phyloP scores from a whole-genome alignment of 2,797 vertebrate genomes.

The Martes flavigula region DNA sequence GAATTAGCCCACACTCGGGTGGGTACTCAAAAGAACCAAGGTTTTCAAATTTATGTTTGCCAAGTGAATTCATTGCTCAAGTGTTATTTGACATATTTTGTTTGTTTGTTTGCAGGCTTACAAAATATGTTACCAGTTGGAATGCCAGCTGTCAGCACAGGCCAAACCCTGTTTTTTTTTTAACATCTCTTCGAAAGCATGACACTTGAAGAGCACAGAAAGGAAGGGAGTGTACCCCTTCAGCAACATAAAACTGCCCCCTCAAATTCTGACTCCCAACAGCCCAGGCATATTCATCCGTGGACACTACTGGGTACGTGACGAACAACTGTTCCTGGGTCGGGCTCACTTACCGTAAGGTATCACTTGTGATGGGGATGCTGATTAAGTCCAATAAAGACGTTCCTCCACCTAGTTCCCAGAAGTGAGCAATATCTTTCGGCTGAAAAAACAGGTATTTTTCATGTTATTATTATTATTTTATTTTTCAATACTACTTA shows the following conservation, averaged over 20 bases:
- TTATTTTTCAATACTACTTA: slow-evolving; percentile 9
- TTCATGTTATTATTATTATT: background rate
- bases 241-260: slow-evolving; percentile 3
- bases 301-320: background rate
- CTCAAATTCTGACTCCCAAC: background rate
- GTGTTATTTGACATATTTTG: background rate
- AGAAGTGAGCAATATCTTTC: slow-evolving; percentile 96
- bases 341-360: slow-evolving; percentile 85
- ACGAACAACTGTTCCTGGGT: background rate
- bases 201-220: background rate
- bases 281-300: background rate
- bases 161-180: background rate
- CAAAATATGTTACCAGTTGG: background rate
- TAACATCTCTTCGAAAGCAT: background rate
- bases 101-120: slow-evolving; percentile 5
- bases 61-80: slow-evolving; percentile 19
- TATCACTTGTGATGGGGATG: slow-evolving; percentile 91
- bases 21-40: background rate
- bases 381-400: slow-evolving; percentile 93
- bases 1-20: background rate
- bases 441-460: slow-evolving; percentile 85
- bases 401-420: slow-evolving; percentile 97
- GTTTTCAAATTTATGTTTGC: slow-evolving; percentile 26
- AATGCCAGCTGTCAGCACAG: background rate
- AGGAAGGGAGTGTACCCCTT: background rate